These are phyloP conservation scores for Geophilus truncorum DNA, from an alignment of 2,888 invertebrate genomes.

Conservation along the genomic window DNA sequence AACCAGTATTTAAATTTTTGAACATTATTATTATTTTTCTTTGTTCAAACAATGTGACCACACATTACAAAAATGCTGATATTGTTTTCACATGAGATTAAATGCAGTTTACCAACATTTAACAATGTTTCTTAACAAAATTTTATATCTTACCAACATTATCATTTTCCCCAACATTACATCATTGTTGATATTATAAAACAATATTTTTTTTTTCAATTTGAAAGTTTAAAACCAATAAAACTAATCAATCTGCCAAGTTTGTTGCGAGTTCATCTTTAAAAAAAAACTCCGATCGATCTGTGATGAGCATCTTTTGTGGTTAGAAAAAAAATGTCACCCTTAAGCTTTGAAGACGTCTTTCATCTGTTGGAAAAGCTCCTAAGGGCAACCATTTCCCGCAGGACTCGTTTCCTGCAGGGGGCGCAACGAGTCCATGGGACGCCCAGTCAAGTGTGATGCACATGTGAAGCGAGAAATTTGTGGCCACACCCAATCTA, in stretches of 20 bases:
- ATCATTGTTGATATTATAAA: no score
- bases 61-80: no score
- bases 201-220: no score
- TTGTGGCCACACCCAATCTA: not conserved
- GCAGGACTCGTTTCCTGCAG: not conserved
- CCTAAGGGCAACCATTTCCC: not conserved
- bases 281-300: not conserved
- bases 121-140: no score
- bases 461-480: not conserved
- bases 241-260: not conserved
- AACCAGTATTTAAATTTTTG: no score
- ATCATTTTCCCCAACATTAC: no score
- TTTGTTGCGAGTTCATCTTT: not conserved
- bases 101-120: no score
- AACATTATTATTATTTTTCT: no score
- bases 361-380: not conserved
- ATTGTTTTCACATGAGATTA: no score
- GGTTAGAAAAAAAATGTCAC: not conserved
- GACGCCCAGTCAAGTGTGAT: not conserved
- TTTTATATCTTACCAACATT: no score
- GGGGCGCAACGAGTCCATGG: not conserved
- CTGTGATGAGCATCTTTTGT: not conserved
- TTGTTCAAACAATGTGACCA: no score
- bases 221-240: not conserved
- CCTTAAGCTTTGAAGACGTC: not conserved